Percentiles rank a stretch among this genome's conserved stretches.
phyloP scores from a whole-genome alignment of 2,888 invertebrate species.

The Apotomis turbidana region DNA sequence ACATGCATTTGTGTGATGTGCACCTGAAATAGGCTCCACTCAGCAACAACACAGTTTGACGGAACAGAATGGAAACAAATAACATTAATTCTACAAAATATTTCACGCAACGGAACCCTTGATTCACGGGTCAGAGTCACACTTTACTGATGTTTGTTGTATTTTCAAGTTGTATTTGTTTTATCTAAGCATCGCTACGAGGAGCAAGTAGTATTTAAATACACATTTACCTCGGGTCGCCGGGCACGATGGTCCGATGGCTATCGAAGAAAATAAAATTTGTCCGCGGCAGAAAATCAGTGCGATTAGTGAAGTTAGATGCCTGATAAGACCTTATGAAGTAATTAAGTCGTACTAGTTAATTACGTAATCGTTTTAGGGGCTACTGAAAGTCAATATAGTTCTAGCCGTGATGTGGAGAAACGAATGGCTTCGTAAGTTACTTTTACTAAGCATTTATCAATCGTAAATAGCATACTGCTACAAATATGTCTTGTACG shows the following conservation, averaged over 20 bases:
- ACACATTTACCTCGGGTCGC: constrained; percentile 17
- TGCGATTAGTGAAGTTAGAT: constrained; percentile 31
- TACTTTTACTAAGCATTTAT: too few relatives aligned
- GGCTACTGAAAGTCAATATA: constrained; percentile 12
- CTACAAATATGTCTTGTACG: too few relatives aligned
- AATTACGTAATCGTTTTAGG: constrained; percentile 21
- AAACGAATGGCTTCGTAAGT: not conserved
- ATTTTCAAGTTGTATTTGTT: constrained; percentile 9
- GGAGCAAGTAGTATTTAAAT: constrained; percentile 23
- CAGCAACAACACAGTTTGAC: too few relatives aligned
- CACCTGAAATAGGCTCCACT: too few relatives aligned
- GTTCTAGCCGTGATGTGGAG: not conserved
- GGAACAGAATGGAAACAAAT: too few relatives aligned
- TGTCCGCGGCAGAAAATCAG: constrained; percentile 28
- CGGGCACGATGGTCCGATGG: constrained; percentile 21
- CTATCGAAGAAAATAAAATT: constrained; percentile 27
- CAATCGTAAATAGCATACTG: too few relatives aligned
- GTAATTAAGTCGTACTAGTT: constrained; percentile 23
- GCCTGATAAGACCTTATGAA: constrained; percentile 22
- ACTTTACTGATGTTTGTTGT: not conserved
- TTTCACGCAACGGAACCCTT: too few relatives aligned
- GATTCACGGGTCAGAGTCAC: too few relatives aligned
- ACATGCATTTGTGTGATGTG: too few relatives aligned
- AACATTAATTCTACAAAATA: too few relatives aligned
- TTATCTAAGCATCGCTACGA: constrained; percentile 21